These are phyloP conservation scores for Acipenser oxyrinchus DNA, from an alignment of 2,797 vertebrate genomes.

Conservation along the genomic window DNA sequence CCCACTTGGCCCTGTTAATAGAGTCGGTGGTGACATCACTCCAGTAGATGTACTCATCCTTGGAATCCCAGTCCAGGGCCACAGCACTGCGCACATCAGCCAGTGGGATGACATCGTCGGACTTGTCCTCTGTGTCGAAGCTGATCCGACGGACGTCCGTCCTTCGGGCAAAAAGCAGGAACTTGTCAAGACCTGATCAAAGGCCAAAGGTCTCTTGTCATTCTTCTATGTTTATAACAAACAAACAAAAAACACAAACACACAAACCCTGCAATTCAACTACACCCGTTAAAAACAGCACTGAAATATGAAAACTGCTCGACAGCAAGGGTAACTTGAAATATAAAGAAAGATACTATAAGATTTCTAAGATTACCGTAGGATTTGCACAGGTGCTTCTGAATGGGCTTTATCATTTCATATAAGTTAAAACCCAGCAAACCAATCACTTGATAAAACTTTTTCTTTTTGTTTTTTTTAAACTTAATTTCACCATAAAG, in stretches of 20 bases:
- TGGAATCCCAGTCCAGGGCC: slow-evolving; percentile 93
- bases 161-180: slow-evolving; percentile 99
- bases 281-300: neutral
- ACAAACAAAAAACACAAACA: slow-evolving; percentile 61
- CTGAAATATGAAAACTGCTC: neutral
- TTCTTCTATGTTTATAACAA: slow-evolving; percentile 75
- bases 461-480: too few species aligned
- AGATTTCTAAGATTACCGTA: too few species aligned
- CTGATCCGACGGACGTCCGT: slow-evolving; percentile 99
- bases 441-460: too few species aligned
- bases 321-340: too few species aligned
- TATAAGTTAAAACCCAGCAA: too few species aligned
- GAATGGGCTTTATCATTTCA: too few species aligned
- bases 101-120: slow-evolving; percentile 91
- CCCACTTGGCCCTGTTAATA: slow-evolving; percentile 95
- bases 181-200: slow-evolving; percentile 99
- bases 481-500: too few species aligned
- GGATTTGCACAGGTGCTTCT: too few species aligned
- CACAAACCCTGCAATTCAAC: slow-evolving; percentile 43
- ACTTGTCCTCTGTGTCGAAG: slow-evolving; percentile 96
- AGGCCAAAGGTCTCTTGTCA: slow-evolving; percentile 99
- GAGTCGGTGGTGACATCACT: slow-evolving; percentile 96
- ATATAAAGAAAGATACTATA: too few species aligned
- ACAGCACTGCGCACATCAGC: slow-evolving; percentile 93
- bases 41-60: slow-evolving; percentile 90